A percentile compares a stretch with the other conserved stretches of the same genome.
Evolutionary conservation across 1,140 invertebrate genomes (phyloP).

Genomic region (Bombus impatiens): DNA sequence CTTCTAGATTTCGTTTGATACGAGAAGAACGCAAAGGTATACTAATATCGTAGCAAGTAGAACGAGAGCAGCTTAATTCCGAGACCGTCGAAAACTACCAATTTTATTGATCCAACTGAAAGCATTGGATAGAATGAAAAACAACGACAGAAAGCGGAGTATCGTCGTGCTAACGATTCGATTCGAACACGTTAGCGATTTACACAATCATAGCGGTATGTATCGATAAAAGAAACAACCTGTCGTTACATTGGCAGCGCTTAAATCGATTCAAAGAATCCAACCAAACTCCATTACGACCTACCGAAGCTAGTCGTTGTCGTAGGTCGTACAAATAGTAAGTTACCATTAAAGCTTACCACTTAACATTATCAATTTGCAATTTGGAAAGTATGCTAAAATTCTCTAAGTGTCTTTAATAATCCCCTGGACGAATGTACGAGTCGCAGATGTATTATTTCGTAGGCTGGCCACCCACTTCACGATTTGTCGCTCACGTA

Average conservation of each 20-base stretch:
- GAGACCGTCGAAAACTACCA: not conserved
- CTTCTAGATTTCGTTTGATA: too few species aligned
- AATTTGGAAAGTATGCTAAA: not conserved
- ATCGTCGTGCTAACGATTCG: not conserved
- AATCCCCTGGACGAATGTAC: not conserved
- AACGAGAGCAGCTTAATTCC: too few species aligned
- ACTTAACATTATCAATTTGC: not conserved
- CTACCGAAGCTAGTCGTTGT: not conserved
- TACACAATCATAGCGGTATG: not conserved
- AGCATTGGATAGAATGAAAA: too few species aligned
- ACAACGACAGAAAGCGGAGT: not conserved
- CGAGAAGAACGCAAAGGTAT: too few species aligned
- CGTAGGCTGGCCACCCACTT: conserved; percentile 5
- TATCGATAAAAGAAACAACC: not conserved
- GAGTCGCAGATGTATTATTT: not conserved
- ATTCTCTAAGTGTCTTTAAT: too few species aligned
- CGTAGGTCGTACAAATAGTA: not conserved
- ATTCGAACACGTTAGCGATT: not conserved
- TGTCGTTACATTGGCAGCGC: not conserved
- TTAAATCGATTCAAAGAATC: conserved; percentile 23
- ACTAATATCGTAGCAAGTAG: too few species aligned
- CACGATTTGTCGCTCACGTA: not conserved
- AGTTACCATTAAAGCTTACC: not conserved
- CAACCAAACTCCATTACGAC: not conserved
- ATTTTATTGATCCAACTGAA: too few species aligned